Evolutionary conservation across 2,113 vertebrate species (phyloP).

Genomic region (Dasyprocta punctata): DNA sequence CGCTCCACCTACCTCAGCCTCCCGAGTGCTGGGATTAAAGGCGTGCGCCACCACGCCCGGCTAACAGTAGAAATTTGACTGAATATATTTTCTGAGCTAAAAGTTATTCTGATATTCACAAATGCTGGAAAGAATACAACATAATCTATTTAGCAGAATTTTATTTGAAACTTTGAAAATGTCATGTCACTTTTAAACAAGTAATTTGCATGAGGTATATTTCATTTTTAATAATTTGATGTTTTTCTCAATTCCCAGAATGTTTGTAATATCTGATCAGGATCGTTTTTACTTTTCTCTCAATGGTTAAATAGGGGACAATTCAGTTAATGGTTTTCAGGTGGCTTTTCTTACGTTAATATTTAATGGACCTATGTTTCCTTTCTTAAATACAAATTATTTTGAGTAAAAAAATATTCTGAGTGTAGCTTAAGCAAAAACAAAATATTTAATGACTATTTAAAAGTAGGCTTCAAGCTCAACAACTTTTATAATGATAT

Average conservation of each 20-base stretch:
- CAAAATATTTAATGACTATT: neutral
- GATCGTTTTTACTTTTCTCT: neutral
- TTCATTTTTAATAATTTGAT: conserved; percentile 2
- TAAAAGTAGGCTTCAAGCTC: neutral
- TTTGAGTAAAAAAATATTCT: neutral
- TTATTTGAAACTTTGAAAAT: conserved; percentile 51
- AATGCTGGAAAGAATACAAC: neutral
- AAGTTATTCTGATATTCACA: neutral
- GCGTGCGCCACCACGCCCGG: too few relatives aligned
- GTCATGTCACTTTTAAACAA: neutral
- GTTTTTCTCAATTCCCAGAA: neutral
- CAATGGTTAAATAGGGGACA: neutral
- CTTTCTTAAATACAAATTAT: conserved; percentile 24
- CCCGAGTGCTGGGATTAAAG: too few relatives aligned
- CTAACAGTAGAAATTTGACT: conserved; percentile 63
- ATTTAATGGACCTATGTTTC: neutral
- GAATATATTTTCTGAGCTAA: neutral
- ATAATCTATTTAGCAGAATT: neutral
- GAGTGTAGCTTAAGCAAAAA: neutral
- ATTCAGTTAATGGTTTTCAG: conserved; percentile 24
- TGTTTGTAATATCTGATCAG: neutral
- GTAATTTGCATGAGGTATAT: neutral
- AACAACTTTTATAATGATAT: neutral
- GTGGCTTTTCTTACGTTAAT: neutral
- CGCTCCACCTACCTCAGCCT: too few relatives aligned